A percentile compares a stretch with the other conserved stretches of the same genome.
Evolutionary conservation across 1,140 invertebrate genomes (phyloP).

Genomic region (Drosophila athabasca): DNA sequence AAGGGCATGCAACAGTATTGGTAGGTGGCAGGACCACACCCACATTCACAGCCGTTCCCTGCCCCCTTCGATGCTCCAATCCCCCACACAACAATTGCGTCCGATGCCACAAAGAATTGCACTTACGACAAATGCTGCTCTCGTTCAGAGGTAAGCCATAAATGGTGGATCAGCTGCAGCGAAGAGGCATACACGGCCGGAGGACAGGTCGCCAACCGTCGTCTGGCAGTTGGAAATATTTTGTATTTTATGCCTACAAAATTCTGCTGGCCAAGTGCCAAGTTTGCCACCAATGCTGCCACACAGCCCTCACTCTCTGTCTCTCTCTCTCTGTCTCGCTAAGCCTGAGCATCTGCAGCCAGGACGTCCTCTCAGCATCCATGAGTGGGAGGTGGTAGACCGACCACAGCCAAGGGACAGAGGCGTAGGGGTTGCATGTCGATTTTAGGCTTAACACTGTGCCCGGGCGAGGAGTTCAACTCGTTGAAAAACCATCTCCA

Average conservation of each 20-base stretch:
- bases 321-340: not conserved
- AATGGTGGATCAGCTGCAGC: constrained; percentile 41
- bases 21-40: not conserved
- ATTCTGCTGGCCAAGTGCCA: constrained; percentile 73
- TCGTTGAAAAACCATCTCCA: constrained; percentile 34
- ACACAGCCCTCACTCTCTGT: not conserved
- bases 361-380: constrained; percentile 10
- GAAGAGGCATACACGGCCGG: not conserved
- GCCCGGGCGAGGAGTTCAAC: constrained; percentile 51
- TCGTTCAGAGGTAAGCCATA: constrained; percentile 70
- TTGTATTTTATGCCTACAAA: constrained; percentile 73
- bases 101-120: constrained; percentile 69
- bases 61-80: not conserved
- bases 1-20: constrained; percentile 8
- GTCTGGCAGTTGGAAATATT: constrained; percentile 68
- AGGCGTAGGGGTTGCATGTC: constrained; percentile 60
- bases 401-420: constrained; percentile 54
- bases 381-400: constrained; percentile 26
- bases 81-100: constrained; percentile 19
- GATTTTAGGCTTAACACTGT: constrained; percentile 70
- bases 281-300: constrained; percentile 66
- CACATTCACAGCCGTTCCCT: not conserved
- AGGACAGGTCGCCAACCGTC: constrained; percentile 52
- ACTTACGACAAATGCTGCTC: constrained; percentile 68
- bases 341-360: constrained; percentile 42